phyloP scores from a whole-genome alignment of 2,797 vertebrate species.

The Tinamus major region DNA sequence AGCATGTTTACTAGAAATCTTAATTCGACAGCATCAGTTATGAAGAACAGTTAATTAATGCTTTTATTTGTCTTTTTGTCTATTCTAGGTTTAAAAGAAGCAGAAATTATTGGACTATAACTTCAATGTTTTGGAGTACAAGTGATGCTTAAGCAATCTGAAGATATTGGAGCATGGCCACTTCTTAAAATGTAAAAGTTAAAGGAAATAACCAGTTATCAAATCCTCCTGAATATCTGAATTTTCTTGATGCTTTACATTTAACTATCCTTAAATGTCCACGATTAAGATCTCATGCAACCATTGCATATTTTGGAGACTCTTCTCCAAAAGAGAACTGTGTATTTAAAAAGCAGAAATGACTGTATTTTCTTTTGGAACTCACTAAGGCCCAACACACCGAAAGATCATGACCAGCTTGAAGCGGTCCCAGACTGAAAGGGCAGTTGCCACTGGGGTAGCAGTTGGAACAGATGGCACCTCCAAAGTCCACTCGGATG shows the following conservation, averaged over 20 bases:
- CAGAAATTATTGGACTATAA: conserved; percentile 15
- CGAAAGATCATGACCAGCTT: conserved; percentile 92
- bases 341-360: conserved; percentile 76
- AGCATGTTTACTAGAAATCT: neutral
- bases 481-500: conserved; percentile 89
- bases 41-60: conserved; percentile 21
- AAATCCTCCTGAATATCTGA: conserved; percentile 56
- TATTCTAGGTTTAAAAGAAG: conserved; percentile 64
- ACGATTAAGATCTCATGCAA: conserved; percentile 78
- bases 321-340: conserved; percentile 79
- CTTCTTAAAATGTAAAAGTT: conserved; percentile 69
- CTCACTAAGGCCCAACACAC: conserved; percentile 82
- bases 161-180: conserved; percentile 46
- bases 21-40: neutral
- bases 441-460: conserved; percentile 82
- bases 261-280: conserved; percentile 75
- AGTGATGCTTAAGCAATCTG: conserved; percentile 51
- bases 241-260: conserved; percentile 34
- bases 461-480: conserved; percentile 82
- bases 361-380: conserved; percentile 75
- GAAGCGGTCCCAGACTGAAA: conserved; percentile 92
- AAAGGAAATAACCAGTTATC: conserved; percentile 45
- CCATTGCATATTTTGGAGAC: conserved; percentile 77
- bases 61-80: conserved; percentile 29
- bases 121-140: neutral